Conservation (phyloP, 2,888 invertebrate genomes). For the Diarsia dahlii region DNA sequence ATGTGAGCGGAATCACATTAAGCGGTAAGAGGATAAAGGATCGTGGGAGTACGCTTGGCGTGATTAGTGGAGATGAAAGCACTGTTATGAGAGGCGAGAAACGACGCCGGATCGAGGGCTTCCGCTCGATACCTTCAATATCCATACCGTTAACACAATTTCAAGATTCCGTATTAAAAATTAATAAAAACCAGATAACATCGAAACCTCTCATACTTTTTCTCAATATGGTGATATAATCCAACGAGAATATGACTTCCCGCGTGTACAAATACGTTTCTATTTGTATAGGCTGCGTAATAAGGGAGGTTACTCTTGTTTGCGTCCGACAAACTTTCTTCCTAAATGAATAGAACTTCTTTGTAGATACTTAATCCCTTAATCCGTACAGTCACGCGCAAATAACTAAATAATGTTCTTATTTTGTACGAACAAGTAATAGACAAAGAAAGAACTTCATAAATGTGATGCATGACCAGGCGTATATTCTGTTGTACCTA, state of each 20-base stretch:
- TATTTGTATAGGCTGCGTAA: conserved; percentile 79
- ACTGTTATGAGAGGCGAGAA: conserved; percentile 68
- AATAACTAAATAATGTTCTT: conserved; percentile 66
- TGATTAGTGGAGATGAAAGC: conserved; percentile 79
- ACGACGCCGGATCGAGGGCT: conserved; percentile 63
- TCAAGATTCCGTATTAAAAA: conserved; percentile 36
- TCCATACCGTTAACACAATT: conserved; percentile 49
- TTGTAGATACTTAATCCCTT: conserved; percentile 64
- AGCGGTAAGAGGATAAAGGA: conserved; percentile 79
- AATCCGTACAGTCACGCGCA: conserved; percentile 59
- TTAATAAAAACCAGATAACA: conserved; percentile 57
- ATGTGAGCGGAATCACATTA: conserved; percentile 77
- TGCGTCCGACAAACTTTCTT: conserved; percentile 76
- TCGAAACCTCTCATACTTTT: conserved; percentile 29
- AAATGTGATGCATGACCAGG: conserved; percentile 57
- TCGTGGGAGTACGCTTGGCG: conserved; percentile 58
- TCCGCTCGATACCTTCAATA: conserved; percentile 66
- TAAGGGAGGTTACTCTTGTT: conserved; percentile 78
- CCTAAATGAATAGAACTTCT: conserved; percentile 74
- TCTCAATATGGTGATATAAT: conserved; percentile 51
- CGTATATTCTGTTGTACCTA: conserved; percentile 28
- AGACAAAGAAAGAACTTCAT: conserved; percentile 48
- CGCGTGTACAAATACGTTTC: conserved; percentile 58
- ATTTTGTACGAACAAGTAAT: conserved; percentile 51
- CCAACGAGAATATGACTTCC: conserved; percentile 57